Percentiles rank a stretch among this genome's conserved stretches.
phyloP scores from a whole-genome alignment of 2,888 invertebrate genomes.

The Suillia variegata region DNA sequence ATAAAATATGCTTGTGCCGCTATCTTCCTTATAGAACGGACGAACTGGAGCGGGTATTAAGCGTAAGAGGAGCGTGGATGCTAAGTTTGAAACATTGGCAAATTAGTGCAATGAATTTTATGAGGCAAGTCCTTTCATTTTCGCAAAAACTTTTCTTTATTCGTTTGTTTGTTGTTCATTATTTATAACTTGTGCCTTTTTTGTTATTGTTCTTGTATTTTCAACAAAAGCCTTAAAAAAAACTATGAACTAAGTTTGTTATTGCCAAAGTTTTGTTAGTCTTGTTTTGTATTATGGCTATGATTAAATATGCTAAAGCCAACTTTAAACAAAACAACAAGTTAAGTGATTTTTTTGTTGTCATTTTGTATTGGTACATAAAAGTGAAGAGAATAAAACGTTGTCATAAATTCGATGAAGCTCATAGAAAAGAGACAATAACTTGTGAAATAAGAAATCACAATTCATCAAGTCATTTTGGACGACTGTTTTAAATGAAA shows the following conservation, averaged over 20 bases:
- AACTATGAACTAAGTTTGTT: neutral
- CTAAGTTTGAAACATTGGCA: conserved; percentile 35
- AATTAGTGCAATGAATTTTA: conserved; percentile 46
- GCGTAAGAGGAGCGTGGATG: no score
- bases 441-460: no score
- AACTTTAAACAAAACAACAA: conserved; percentile 33
- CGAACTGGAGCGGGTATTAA: no score
- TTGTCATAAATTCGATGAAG: neutral
- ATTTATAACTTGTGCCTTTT: neutral
- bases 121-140: conserved; percentile 26
- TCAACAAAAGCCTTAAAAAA: no score
- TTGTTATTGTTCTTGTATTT: neutral
- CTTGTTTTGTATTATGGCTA: neutral
- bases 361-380: neutral
- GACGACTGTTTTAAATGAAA: no score
- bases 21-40: no score
- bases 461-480: no score
- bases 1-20: conserved; percentile 33
- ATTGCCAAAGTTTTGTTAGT: conserved; percentile 30
- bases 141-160: conserved; percentile 8
- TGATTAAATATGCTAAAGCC: conserved; percentile 1
- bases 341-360: conserved; percentile 42
- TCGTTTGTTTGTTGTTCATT: no score
- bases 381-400: no score
- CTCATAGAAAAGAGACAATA: no score